Evolutionary conservation across 2,797 vertebrate species (phyloP), one percentile per base, ranked within the genome.

Genomic region (Syncerus caffer): DNA sequence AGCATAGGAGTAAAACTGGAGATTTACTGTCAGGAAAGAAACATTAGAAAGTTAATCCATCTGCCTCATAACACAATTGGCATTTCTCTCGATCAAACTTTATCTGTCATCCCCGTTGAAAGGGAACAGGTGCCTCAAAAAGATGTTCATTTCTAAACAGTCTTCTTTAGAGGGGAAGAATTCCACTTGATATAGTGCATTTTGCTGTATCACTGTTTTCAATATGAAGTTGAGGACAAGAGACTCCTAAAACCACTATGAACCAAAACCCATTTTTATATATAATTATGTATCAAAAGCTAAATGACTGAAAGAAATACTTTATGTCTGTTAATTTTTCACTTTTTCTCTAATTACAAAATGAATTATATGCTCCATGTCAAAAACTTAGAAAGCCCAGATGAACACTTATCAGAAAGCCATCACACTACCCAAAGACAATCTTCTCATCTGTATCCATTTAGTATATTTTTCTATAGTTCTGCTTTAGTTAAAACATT

Each of bases 21-120:
- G 93, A 97, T 96, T 95, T 96, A 84, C 62, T 76, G 84, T 95
- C 84, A 89, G 88, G 88, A 98, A 97, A 97, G 87, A 97, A 96
- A 98, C 51, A 94, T 97, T 95, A 97, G 78, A 97, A 96, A 97
- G 96, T 96, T 95, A 97, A 93, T 98, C 67, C 89, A 95, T 97
- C 78, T 97, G 91, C 88, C 53, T 97, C 47, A 90, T 93, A 82
- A 90, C 78, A 90, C 2, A 21, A 96, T 78, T 97, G 97, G 85
- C 90, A 93, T 96, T 96, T 96, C 85, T 89, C 78, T 98, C 88
- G 42, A 67, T 96, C 94, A 97, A 89, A 95, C 53, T 95, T 96
- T 90, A 92, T 96, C 96, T 95, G 82, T 97, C 82, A 96, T 90
- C 50, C 55, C 38, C 3, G 9, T 86, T 96, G 90, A 97, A 96